Evolutionary conservation across 92 coral and sea anemone genomes (phyloP).

Genomic region (Actinostola sp.): DNA sequence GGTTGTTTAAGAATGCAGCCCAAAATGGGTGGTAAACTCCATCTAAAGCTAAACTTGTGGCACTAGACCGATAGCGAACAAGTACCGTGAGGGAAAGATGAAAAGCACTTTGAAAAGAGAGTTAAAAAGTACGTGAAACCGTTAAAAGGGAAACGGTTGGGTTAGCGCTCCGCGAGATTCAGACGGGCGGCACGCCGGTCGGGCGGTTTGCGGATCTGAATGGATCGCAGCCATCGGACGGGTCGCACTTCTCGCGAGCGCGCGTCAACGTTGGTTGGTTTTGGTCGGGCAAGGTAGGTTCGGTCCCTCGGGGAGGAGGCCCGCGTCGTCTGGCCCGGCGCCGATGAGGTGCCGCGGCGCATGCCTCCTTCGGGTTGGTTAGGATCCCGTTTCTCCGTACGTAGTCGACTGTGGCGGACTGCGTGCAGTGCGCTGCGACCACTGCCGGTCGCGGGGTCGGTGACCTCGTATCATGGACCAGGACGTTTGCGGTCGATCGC

Average conservation of each 20-base stretch:
- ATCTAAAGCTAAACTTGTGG: too few species aligned
- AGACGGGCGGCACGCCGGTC: slow-evolving; percentile 57
- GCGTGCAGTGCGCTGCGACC: slow-evolving; percentile 57
- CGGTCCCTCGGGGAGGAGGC: slow-evolving; percentile 5
- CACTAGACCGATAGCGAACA: too few species aligned
- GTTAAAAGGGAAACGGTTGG: slow-evolving; percentile 62
- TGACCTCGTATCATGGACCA: slow-evolving; percentile 45
- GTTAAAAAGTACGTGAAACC: too few species aligned
- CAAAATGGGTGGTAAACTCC: too few species aligned
- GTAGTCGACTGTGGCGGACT: slow-evolving; percentile 63
- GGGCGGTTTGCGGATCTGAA: too few species aligned
- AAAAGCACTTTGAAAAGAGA: slow-evolving; percentile 62
- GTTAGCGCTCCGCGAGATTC: slow-evolving; percentile 65
- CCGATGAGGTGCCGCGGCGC: slow-evolving; percentile 67
- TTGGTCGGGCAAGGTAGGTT: slow-evolving; percentile 19
- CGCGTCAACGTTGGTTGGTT: slow-evolving; percentile 62
- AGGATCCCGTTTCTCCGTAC: slow-evolving; percentile 54
- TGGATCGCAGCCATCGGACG: slow-evolving; percentile 54
- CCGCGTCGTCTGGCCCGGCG: slow-evolving; percentile 27
- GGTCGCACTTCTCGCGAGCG: slow-evolving; percentile 77
- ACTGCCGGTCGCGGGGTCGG: slow-evolving; percentile 63
- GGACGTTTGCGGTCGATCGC: slow-evolving; percentile 63
- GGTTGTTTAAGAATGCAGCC: too few species aligned
- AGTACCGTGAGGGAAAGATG: slow-evolving; percentile 64
- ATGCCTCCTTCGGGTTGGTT: slow-evolving; percentile 59